phyloP scores from a whole-genome alignment of 2,797 vertebrate species.

The Sebastes taczanowskii region DNA sequence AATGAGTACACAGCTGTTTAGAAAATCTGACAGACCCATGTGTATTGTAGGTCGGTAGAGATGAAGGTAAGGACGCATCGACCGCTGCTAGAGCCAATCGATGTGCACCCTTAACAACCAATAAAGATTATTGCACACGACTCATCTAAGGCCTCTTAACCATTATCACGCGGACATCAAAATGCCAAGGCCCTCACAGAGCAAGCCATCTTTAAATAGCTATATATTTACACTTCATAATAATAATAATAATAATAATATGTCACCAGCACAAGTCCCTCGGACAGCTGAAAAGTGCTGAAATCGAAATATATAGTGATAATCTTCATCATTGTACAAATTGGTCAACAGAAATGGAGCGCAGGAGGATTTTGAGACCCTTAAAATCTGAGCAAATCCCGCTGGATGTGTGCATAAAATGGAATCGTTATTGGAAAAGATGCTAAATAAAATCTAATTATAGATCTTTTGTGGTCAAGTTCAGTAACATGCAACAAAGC shows the following conservation, averaged over 20 bases:
- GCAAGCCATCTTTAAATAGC: constrained; percentile 57
- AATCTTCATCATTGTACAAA: constrained; percentile 46
- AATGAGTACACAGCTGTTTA: constrained; percentile 31
- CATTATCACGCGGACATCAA: constrained; percentile 51
- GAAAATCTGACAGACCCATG: constrained; percentile 27
- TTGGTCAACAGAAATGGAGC: constrained; percentile 16
- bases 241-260: constrained; percentile 12
- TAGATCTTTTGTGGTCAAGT: constrained; percentile 29
- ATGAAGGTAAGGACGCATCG: constrained; percentile 8
- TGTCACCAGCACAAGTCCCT: constrained; percentile 38
- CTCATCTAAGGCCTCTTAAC: constrained; percentile 82
- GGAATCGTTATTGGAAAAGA: constrained; percentile 20
- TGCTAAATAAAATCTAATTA: not conserved
- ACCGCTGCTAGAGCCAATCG: constrained; percentile 13
- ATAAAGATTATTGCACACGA: constrained; percentile 81
- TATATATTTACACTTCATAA: constrained; percentile 60
- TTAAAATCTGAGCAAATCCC: constrained; percentile 5
- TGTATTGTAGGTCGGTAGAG: constrained; percentile 3
- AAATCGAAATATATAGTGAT: constrained; percentile 54
- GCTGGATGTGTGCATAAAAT: not conserved
- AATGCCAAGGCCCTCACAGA: constrained; percentile 49
- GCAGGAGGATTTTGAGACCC: constrained; percentile 6
- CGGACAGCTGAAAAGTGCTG: constrained; percentile 51
- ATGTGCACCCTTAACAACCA: constrained; percentile 25
- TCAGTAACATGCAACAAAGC: constrained; percentile 55